These are phyloP conservation scores for Encarsia formosa DNA, from an alignment of 2,888 invertebrate genomes.

Conservation along the genomic window DNA sequence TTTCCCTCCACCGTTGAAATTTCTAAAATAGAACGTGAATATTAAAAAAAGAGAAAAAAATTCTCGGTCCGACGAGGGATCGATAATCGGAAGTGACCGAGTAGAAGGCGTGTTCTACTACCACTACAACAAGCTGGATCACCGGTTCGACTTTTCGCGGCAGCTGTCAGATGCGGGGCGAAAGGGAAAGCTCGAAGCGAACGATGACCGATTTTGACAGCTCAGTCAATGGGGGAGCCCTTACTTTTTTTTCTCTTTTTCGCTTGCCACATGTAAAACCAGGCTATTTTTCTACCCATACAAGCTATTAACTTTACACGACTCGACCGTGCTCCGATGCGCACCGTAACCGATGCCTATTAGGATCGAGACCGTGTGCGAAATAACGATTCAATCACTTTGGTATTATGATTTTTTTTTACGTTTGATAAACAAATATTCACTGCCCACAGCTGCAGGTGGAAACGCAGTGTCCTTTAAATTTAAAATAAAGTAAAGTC, in stretches of 20 bases:
- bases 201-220: constrained; percentile 25
- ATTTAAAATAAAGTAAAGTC: no score
- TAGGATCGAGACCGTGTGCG: no score
- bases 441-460: no score
- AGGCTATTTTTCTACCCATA: constrained; percentile 12
- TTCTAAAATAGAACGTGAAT: no score
- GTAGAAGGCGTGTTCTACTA: neutral
- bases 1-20: no score
- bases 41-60: no score
- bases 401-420: no score
- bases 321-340: constrained; percentile 16
- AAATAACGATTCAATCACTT: no score
- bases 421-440: no score
- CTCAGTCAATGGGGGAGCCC: constrained; percentile 11
- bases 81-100: constrained; percentile 19
- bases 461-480: no score
- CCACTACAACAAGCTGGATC: neutral
- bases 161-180: constrained; percentile 19
- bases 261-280: neutral
- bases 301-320: constrained; percentile 20
- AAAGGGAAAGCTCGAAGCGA: constrained; percentile 3
- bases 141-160: no score
- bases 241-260: constrained; percentile 1
- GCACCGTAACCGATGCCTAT: neutral
- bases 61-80: neutral